phyloP scores from a whole-genome alignment of 2,113 vertebrate genomes.

The Theristicus caerulescens region DNA sequence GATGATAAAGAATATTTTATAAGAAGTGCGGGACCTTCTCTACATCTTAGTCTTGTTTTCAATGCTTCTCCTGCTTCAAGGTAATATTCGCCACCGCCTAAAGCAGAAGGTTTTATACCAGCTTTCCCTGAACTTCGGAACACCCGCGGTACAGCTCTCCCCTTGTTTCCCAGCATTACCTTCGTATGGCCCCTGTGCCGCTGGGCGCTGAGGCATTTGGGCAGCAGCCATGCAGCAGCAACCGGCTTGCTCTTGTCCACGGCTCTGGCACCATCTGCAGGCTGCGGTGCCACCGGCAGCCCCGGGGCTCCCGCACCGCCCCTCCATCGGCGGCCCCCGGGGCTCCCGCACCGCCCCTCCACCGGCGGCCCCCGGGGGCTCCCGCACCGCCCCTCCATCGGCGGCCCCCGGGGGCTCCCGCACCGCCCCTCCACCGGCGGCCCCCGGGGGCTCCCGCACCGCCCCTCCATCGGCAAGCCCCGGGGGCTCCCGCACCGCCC shows the following conservation, averaged over 20 bases:
- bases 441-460: no score
- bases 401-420: no score
- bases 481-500: no score
- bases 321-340: no score
- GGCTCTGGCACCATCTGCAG: conserved; percentile 72
- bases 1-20: no score
- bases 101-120: not conserved
- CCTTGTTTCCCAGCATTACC: accelerated
- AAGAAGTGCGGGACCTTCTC: not conserved
- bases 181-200: not conserved
- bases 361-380: no score
- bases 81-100: not conserved
- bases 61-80: not conserved
- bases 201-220: not conserved
- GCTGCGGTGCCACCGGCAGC: not conserved
- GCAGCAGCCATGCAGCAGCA: not conserved
- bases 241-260: not conserved
- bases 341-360: no score
- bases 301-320: no score
- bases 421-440: no score
- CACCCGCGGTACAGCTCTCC: accelerated
- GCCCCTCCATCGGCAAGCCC: no score
- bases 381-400: no score
- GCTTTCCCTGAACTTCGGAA: not conserved
- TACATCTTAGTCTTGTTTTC: not conserved